Base-by-base conservation (phyloP, 2,888 invertebrate genomes). In the Zele albiditarsus region DNA sequence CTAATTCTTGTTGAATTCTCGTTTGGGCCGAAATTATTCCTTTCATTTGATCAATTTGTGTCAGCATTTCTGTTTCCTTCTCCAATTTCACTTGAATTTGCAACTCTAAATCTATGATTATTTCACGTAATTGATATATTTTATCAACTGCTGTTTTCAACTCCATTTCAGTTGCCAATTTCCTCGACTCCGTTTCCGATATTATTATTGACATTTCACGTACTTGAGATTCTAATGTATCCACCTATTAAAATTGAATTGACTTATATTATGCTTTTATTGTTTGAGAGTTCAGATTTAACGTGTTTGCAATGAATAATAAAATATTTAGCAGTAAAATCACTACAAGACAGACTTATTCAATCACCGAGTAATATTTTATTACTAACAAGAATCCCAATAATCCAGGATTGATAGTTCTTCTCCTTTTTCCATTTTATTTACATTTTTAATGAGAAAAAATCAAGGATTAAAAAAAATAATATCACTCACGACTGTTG, bases 131-230 rank as follows among this genome's bases (percentile, higher is more conserved):
- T 14, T 94, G 91, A 82, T 91, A 91, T 27, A 95, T 93, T 88
- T 96, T 95, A 71, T 95, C 95, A 38, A 94, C 92, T 0, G 94
- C 93, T n/a, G 93, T 93, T 87, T 94, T 93, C 1, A 95, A 89
- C 79, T 96, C 95, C 0, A 91, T 90, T 87, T 96, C 95, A 0
- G 93, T 89, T 71, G 93, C 91, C 1, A 92, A 91, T 80, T 93
- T 93, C 77, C 92, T 92, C 0, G 91, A 88, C 81, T 94, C 93
- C 1, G 93, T 89, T 10, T 93, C 93, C 1, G 90, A 86, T 78
- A 95, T 91, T 69, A 92, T 90, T 79, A 92, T 90, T 65, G 92
- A 92, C 89, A 94, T 92, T 77, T 95, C 94, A 38, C 93, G 92
- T 65, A 95, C 90, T 89, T 97, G 95, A 2, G 92, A 90, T 89